Conservation (phyloP, 2,888 invertebrate species). For the Agrypnus murinus region DNA sequence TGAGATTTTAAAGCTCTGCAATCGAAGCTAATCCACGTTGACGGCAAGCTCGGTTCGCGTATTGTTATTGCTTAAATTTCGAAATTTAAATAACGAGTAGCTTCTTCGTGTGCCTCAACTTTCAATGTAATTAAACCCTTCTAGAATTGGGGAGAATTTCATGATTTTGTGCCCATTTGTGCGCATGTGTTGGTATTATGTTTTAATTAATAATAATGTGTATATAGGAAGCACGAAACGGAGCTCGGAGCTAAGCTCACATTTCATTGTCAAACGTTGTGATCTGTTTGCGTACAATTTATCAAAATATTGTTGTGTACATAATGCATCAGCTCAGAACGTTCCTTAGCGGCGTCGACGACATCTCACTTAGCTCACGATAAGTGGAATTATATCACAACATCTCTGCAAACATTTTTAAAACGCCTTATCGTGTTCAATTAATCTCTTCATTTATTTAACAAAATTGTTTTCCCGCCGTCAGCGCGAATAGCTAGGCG, state of each 20-base stretch:
- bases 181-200: conserved; percentile 42
- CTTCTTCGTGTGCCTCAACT: conserved; percentile 33
- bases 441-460: conserved; percentile 57
- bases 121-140: conserved; percentile 40
- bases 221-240: conserved; percentile 39
- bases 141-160: conserved; percentile 36
- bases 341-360: conserved; percentile 40
- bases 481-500: conserved; percentile 39
- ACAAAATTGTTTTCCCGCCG: conserved; percentile 55
- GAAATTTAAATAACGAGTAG: conserved; percentile 35
- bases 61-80: conserved; percentile 31
- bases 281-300: conserved; percentile 64
- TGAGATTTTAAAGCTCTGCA: conserved; percentile 30
- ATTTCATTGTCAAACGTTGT: conserved; percentile 62
- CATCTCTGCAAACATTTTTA: conserved; percentile 52
- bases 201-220: conserved; percentile 47
- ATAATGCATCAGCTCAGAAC: conserved; percentile 36
- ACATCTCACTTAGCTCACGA: conserved; percentile 55
- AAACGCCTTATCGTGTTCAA: conserved; percentile 54
- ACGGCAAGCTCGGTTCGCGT: conserved; percentile 26
- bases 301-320: conserved; percentile 63
- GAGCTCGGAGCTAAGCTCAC: conserved; percentile 55
- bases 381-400: conserved; percentile 57
- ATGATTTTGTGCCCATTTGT: conserved; percentile 40
- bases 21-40: conserved; percentile 32